A percentile compares a stretch with the other conserved stretches of the same genome.
Conservation (phyloP, 2,888 invertebrate species). For the Pseudanteris insignis region DNA sequence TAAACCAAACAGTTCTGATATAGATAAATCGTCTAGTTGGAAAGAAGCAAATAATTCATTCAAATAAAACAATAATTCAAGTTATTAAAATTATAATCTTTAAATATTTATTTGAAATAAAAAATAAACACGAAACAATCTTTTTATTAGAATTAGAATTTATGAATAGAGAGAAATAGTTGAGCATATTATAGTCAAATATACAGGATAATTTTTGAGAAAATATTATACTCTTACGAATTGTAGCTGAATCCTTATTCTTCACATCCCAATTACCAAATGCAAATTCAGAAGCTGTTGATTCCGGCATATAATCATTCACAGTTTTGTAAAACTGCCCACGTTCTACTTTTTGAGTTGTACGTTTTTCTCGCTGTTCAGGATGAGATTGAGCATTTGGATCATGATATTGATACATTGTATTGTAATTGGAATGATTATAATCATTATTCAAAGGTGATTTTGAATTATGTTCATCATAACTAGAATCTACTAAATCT, state of each 20-base stretch:
- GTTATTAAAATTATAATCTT: too few species aligned
- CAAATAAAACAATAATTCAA: too few species aligned
- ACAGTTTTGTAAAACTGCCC: conserved; percentile 3
- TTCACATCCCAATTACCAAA: conserved; percentile 17
- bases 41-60: too few species aligned
- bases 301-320: conserved; percentile 4
- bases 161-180: too few species aligned
- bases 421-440: conserved; percentile 10
- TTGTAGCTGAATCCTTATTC: conserved; percentile 14
- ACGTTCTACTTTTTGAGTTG: conserved; percentile 5
- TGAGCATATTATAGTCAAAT: too few species aligned
- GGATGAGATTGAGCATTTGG: not conserved
- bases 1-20: too few species aligned
- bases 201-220: too few species aligned
- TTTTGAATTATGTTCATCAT: conserved; percentile 2
- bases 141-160: too few species aligned
- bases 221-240: too few species aligned
- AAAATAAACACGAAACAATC: too few species aligned
- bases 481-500: conserved; percentile 7
- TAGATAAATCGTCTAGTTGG: too few species aligned
- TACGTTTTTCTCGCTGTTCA: conserved; percentile 6
- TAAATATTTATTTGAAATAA: too few species aligned
- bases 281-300: conserved; percentile 6
- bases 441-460: conserved; percentile 10
- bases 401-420: conserved; percentile 8